Evolutionary conservation across 2,797 vertebrate species (phyloP).

Genomic region (Hydrophis major): DNA sequence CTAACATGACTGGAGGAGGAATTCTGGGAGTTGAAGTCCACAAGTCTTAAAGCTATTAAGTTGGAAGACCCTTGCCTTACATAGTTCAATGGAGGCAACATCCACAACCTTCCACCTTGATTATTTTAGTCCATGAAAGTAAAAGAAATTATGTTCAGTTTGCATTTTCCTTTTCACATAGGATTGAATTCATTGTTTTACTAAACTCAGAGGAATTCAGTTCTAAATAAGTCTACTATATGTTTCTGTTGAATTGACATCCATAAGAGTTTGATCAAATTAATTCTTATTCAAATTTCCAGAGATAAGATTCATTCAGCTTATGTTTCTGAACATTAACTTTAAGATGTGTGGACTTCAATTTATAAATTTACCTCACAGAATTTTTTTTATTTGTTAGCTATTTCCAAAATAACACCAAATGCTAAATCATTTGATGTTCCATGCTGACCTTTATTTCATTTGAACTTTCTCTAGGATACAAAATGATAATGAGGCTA

Average conservation of each 20-base stretch:
- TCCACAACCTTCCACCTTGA: neutral
- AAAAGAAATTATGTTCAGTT: neutral
- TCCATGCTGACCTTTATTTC: slow-evolving; percentile 47
- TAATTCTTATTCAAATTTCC: neutral
- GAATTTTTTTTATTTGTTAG: neutral
- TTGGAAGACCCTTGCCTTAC: neutral
- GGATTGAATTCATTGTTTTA: neutral
- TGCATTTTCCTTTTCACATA: neutral
- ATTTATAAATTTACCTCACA: neutral
- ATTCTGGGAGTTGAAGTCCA: too few relatives aligned
- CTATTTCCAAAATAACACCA: slow-evolving; percentile 44
- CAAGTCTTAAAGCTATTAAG: too few relatives aligned
- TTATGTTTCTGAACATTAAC: neutral
- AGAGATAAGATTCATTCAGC: neutral
- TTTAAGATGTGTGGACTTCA: neutral
- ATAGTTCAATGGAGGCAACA: neutral
- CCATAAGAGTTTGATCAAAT: neutral
- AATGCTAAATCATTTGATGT: slow-evolving; percentile 36
- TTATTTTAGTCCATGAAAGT: neutral
- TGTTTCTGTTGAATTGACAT: neutral
- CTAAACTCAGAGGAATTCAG: neutral
- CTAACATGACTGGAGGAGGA: too few relatives aligned
- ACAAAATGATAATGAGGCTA: slow-evolving; percentile 41
- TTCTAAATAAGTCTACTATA: neutral
- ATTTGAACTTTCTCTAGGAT: slow-evolving; percentile 40